Conservation (phyloP, 2,797 vertebrate species). For the Apogon hyalosoma region DNA sequence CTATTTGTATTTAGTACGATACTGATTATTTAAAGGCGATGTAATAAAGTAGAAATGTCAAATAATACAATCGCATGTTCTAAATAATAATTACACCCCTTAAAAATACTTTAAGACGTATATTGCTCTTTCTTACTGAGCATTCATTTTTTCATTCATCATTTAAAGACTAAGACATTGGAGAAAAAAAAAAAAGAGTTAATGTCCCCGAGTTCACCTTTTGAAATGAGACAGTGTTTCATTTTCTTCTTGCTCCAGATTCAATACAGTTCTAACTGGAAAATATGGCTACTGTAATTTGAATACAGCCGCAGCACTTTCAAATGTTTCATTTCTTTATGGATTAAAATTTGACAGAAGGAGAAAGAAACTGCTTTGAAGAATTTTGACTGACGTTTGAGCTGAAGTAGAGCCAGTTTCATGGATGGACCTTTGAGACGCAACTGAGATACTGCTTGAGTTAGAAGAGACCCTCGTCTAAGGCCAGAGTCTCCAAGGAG, state of each 20-base stretch:
- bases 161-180: too few relatives aligned
- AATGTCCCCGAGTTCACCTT: too few relatives aligned
- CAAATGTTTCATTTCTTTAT: constrained; percentile 36
- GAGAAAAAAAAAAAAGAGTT: too few relatives aligned
- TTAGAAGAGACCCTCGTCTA: constrained; percentile 5
- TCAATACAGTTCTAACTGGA: constrained; percentile 1
- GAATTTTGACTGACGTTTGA: constrained; percentile 32
- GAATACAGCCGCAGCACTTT: constrained; percentile 35
- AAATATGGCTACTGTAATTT: constrained; percentile 31
- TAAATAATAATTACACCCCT: too few relatives aligned
- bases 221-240: too few relatives aligned
- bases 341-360: constrained; percentile 45
- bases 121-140: too few relatives aligned
- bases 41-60: too few relatives aligned
- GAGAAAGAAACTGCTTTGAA: constrained; percentile 47
- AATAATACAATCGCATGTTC: too few relatives aligned
- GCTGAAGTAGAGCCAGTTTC: constrained; percentile 45
- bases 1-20: too few relatives aligned
- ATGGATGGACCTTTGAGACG: constrained; percentile 39
- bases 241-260: background rate
- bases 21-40: too few relatives aligned
- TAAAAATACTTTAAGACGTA: too few relatives aligned
- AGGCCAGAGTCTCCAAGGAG: background rate
- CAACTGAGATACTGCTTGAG: background rate
- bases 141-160: too few relatives aligned